Conservation (phyloP, 2,888 invertebrate genomes). For the Scaptomyza reducta region DNA sequence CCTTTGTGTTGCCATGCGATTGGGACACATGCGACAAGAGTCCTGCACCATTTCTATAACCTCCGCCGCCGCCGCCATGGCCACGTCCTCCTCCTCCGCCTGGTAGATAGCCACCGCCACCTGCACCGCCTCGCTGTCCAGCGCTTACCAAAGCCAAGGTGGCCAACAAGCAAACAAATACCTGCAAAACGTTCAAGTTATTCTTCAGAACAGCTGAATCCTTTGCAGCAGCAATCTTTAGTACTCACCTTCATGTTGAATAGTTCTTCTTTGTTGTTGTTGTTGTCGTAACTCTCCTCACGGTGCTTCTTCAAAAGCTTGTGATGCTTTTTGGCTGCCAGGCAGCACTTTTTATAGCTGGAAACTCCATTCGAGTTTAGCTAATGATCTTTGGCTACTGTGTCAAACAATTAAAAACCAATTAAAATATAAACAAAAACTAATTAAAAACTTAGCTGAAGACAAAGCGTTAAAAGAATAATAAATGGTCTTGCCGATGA, state of each 20-base stretch:
- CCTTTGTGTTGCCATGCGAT: constrained; percentile 59
- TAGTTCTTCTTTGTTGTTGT: constrained; percentile 10
- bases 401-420: constrained; percentile 23
- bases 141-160: constrained; percentile 64
- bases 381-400: constrained; percentile 62
- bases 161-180: constrained; percentile 69
- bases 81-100: constrained; percentile 48
- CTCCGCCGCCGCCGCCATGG: constrained; percentile 41
- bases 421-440: constrained; percentile 4
- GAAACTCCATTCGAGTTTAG: constrained; percentile 29
- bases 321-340: constrained; percentile 54
- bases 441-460: constrained; percentile 24
- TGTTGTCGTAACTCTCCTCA: constrained; percentile 40
- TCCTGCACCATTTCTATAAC: constrained; percentile 60
- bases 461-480: neutral
- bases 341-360: constrained; percentile 65
- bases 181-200: constrained; percentile 34
- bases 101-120: constrained; percentile 51
- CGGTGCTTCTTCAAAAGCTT: constrained; percentile 61
- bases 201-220: neutral
- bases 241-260: constrained; percentile 58
- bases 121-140: constrained; percentile 59
- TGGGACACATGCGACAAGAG: constrained; percentile 65
- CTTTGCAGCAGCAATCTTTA: neutral
- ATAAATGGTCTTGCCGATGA: neutral